Percentiles rank a stretch among this genome's conserved stretches.
These are phyloP conservation scores for Chondrosia reniformis DNA, from an alignment of 37 sponge, comb jelly and placozoan species.

Conservation along the genomic window DNA sequence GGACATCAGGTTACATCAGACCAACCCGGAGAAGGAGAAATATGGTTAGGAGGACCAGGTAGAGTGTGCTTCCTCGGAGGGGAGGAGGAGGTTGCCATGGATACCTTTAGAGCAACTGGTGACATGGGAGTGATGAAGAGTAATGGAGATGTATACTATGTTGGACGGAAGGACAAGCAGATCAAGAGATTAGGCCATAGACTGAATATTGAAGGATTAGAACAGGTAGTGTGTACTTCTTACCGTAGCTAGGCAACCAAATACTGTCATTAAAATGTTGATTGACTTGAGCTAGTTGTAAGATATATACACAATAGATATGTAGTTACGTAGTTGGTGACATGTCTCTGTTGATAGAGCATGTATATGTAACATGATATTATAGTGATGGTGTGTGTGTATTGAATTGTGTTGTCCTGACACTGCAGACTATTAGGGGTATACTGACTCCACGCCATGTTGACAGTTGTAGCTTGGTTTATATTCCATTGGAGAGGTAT, in stretches of 20 bases:
- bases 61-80: constrained; percentile 67
- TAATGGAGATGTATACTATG: constrained; percentile 38
- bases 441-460: no score
- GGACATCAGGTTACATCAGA: not conserved
- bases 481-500: no score
- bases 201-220: constrained; percentile 59
- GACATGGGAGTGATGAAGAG: constrained; percentile 50
- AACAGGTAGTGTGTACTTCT: constrained; percentile 69
- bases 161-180: constrained; percentile 76
- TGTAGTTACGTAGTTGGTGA: not conserved
- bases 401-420: no score
- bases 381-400: no score
- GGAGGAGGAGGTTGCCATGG: constrained; percentile 27
- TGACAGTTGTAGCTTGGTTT: no score
- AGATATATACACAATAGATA: not conserved
- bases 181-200: constrained; percentile 77
- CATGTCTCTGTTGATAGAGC: not conserved
- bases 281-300: no score
- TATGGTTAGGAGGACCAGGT: constrained; percentile 75
- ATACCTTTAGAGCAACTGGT: constrained; percentile 61
- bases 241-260: not conserved
- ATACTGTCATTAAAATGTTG: no score
- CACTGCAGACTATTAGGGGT: no score
- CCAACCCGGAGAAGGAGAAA: constrained; percentile 38
- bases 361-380: no score